Percentiles rank a stretch among this genome's conserved stretches.
These are phyloP conservation scores for Chionomys nivalis DNA, from an alignment of 2,113 vertebrate genomes.

Conservation along the genomic window DNA sequence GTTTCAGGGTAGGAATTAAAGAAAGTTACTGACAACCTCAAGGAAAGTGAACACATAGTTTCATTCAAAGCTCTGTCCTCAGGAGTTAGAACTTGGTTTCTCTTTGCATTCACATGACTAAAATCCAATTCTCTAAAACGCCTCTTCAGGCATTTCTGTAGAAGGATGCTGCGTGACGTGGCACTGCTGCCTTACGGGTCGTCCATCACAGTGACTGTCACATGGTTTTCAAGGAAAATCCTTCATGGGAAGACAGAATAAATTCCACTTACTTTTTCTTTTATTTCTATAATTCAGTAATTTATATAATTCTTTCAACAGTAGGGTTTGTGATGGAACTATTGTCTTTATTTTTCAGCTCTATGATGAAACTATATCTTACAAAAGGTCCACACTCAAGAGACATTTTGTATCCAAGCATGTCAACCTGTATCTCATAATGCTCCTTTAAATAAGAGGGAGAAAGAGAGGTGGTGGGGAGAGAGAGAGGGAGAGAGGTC, in stretches of 20 bases:
- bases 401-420: neutral
- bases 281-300: neutral
- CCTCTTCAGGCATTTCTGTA: neutral
- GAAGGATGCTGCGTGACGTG: neutral
- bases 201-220: neutral
- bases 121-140: neutral
- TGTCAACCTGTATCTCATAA: neutral
- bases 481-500: neutral
- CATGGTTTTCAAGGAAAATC: neutral
- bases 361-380: neutral
- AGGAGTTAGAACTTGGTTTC: neutral
- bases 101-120: neutral
- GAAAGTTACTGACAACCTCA: neutral
- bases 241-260: neutral
- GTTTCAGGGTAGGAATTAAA: neutral
- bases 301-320: neutral
- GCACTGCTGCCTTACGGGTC: neutral
- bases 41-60: neutral
- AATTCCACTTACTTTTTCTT: neutral
- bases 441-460: slow-evolving; percentile 26
- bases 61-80: neutral
- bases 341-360: neutral
- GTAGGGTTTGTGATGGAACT: neutral
- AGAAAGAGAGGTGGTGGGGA: neutral
- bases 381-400: neutral